Evolutionary conservation across 2,888 invertebrate species (phyloP).

Genomic region (Cephonodes hylas): DNA sequence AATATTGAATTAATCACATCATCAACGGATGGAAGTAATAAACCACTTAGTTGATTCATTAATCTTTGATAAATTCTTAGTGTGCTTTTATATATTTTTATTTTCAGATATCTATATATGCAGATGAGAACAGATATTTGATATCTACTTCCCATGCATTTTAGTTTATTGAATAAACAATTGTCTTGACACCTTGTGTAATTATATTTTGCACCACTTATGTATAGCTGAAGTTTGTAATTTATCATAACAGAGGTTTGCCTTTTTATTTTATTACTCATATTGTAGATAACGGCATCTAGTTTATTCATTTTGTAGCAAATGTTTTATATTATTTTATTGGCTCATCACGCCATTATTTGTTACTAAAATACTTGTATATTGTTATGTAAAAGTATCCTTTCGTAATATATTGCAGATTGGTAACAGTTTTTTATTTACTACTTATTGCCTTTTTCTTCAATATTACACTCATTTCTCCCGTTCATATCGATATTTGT

Average conservation of each 20-base stretch:
- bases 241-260: conserved; percentile 46
- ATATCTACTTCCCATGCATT: conserved; percentile 5
- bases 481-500: too few species aligned
- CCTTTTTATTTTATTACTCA: conserved; percentile 38
- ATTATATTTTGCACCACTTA: conserved; percentile 52
- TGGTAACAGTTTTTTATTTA: conserved; percentile 50
- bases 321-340: conserved; percentile 45
- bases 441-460: neutral
- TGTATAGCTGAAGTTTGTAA: conserved; percentile 46
- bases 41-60: neutral
- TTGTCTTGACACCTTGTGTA: conserved; percentile 17
- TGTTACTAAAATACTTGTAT: conserved; percentile 57
- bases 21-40: neutral
- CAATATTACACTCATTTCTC: neutral
- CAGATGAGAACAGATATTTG: conserved; percentile 10
- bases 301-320: conserved; percentile 54
- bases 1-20: neutral
- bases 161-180: neutral
- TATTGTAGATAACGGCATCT: conserved; percentile 50
- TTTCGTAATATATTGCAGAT: conserved; percentile 60
- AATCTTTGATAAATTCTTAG: conserved; percentile 3
- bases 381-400: conserved; percentile 61
- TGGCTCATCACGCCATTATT: conserved; percentile 47
- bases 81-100: conserved; percentile 1
- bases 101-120: conserved; percentile 18